phyloP scores from a whole-genome alignment of 2,113 vertebrate species.

The Notothenia coriiceps region DNA sequence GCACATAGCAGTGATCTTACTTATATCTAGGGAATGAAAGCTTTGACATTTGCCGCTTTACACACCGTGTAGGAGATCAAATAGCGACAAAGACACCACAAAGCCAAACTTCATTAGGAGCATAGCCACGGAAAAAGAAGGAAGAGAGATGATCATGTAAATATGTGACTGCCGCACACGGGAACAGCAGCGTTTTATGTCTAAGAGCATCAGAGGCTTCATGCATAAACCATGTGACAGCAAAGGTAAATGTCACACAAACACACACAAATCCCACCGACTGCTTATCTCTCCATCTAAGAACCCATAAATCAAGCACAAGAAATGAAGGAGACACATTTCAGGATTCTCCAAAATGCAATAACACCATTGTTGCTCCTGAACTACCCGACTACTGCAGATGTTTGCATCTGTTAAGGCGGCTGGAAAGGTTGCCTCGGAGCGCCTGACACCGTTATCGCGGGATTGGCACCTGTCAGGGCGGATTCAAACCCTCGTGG shows the following conservation, averaged over 20 bases:
- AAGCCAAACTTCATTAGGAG: neutral
- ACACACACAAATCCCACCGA: constrained; percentile 37
- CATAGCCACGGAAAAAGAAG: neutral
- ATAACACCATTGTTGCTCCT: constrained; percentile 55
- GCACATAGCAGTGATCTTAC: neutral
- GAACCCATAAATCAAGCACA: constrained; percentile 70
- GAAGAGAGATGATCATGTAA: neutral
- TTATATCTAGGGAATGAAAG: neutral
- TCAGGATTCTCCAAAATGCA: constrained; percentile 33
- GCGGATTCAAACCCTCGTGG: constrained; percentile 48
- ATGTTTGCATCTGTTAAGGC: constrained; percentile 69
- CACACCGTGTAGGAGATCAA: neutral
- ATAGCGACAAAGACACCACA: neutral
- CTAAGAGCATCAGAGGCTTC: constrained; percentile 24
- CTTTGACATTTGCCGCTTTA: neutral
- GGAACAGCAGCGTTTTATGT: constrained; percentile 2
- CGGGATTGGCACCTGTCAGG: constrained; percentile 80
- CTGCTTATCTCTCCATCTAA: constrained; percentile 59
- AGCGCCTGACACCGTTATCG: constrained; percentile 67
- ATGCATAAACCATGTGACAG: constrained; percentile 60
- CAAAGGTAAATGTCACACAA: constrained; percentile 65
- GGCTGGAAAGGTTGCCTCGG: constrained; percentile 50
- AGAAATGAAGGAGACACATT: constrained; percentile 44
- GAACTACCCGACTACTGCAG: constrained; percentile 36
- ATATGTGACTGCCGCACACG: neutral